These are phyloP conservation scores for Stegostoma tigrinum DNA, from an alignment of 2,113 vertebrate genomes.

Conservation along the genomic window DNA sequence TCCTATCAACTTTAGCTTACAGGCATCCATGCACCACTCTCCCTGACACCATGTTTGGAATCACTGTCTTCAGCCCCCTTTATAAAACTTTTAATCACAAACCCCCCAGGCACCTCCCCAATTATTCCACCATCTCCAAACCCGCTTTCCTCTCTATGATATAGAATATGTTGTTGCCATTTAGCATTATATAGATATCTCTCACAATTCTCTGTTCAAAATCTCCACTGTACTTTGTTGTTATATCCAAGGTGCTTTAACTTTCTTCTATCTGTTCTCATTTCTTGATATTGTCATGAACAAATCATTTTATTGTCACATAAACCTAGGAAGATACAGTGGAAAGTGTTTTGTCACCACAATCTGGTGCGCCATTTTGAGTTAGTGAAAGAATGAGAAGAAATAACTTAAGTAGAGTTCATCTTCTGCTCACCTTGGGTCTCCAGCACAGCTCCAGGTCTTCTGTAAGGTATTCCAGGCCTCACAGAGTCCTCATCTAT, in stretches of 20 bases:
- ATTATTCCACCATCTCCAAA: not conserved
- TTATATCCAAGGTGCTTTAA: not conserved
- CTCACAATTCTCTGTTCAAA: not conserved
- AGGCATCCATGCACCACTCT: not conserved
- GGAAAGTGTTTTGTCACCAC: no score
- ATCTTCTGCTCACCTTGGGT: no score
- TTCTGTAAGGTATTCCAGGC: no score
- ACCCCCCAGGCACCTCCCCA: no score
- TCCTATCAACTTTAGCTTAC: not conserved
- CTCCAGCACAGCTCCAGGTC: no score
- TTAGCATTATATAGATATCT: not conserved
- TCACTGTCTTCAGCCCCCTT: not conserved
- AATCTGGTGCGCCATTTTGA: no score
- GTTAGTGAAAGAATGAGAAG: no score
- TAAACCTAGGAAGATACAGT: no score
- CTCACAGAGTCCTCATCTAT: no score
- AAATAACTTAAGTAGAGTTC: no score
- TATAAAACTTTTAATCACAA: not conserved
- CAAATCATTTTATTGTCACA: no score
- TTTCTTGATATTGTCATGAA: not conserved
- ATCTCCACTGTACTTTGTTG: not conserved
- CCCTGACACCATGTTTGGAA: not conserved
- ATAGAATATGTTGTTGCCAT: not conserved
- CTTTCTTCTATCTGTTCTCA: not conserved
- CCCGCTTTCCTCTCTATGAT: not conserved